Evolutionary conservation across 2,113 vertebrate species (phyloP).

Genomic region (Atherinomorus stipes): DNA sequence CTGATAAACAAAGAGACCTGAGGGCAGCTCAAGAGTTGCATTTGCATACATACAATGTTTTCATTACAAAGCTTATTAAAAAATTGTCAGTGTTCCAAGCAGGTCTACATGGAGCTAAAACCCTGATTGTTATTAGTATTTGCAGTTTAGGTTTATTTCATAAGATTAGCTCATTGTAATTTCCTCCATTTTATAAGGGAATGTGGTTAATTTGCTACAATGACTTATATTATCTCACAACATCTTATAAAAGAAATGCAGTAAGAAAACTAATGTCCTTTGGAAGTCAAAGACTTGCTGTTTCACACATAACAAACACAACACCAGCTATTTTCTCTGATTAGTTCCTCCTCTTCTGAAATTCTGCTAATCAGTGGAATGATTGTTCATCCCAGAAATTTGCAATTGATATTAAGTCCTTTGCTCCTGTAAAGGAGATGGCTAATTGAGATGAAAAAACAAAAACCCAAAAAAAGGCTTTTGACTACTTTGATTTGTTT

Average conservation of each 20-base stretch:
- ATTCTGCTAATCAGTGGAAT: slow-evolving; percentile 18
- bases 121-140: background rate
- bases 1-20: slow-evolving; percentile 43
- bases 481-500: background rate
- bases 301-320: slow-evolving; percentile 5
- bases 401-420: slow-evolving; percentile 16
- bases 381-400: background rate
- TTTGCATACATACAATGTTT: slow-evolving; percentile 42
- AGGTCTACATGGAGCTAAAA: background rate
- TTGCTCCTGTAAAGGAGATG: background rate
- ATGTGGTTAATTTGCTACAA: background rate
- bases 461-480: background rate
- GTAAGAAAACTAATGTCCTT: too few relatives aligned
- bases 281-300: background rate
- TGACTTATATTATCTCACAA: too few relatives aligned
- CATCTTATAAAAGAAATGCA: too few relatives aligned
- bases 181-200: background rate
- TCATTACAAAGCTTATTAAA: background rate
- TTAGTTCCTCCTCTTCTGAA: slow-evolving; percentile 23
- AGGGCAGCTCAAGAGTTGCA: slow-evolving; percentile 6
- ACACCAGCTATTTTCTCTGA: slow-evolving; percentile 8
- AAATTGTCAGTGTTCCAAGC: too few relatives aligned
- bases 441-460: too few relatives aligned
- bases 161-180: background rate
- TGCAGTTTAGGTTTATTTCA: background rate